These are phyloP conservation scores for Struthidea cinerea DNA, from an alignment of 2,113 vertebrate species.

Conservation along the genomic window DNA sequence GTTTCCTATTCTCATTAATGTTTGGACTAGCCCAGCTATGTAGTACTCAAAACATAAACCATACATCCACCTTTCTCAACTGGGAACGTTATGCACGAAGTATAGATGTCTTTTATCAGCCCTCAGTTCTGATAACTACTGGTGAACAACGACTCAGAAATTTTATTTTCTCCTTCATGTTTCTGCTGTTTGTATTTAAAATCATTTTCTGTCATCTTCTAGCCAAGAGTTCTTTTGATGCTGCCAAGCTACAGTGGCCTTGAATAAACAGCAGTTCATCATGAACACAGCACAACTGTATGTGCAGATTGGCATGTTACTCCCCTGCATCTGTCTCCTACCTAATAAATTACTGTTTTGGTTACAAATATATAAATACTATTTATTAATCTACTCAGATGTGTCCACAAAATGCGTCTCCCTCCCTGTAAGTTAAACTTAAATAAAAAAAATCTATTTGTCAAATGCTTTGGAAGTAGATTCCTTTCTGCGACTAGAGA, in stretches of 20 bases:
- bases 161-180: slow-evolving; percentile 33
- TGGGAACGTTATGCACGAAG: background rate
- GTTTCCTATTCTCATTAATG: background rate
- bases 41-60: background rate
- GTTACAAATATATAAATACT: slow-evolving; percentile 71
- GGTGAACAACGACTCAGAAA: background rate
- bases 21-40: background rate
- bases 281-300: slow-evolving; percentile 63
- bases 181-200: slow-evolving; percentile 50
- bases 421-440: slow-evolving; percentile 16
- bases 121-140: background rate
- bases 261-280: slow-evolving; percentile 77
- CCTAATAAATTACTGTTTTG: slow-evolving; percentile 76
- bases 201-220: slow-evolving; percentile 60
- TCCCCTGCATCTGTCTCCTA: slow-evolving; percentile 62
- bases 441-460: background rate
- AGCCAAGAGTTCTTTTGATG: slow-evolving; percentile 44
- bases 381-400: slow-evolving; percentile 72
- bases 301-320: slow-evolving; percentile 60
- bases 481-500: background rate
- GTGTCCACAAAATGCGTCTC: slow-evolving; percentile 30
- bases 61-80: background rate
- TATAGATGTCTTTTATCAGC: background rate
- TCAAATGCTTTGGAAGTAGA: slow-evolving; percentile 3
- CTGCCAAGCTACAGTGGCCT: slow-evolving; percentile 59